Evolutionary conservation across 1,140 invertebrate genomes (phyloP).

Genomic region (Rhagoletis pomonella): DNA sequence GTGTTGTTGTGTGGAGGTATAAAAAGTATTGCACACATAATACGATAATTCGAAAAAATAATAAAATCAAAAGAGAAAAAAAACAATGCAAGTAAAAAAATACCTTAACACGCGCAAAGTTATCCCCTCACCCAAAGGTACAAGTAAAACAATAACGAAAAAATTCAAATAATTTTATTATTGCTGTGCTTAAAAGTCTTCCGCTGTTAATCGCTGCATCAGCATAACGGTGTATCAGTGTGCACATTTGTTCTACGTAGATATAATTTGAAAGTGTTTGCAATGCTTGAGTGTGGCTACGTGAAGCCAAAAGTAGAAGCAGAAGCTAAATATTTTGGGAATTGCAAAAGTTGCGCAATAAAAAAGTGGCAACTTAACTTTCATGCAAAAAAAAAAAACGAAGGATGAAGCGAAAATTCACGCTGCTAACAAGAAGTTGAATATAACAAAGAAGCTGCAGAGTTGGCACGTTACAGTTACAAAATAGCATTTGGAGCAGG

Average conservation of each 20-base stretch:
- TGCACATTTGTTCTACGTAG: not conserved
- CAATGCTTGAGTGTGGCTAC: constrained; percentile 6
- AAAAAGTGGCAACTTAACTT: constrained; percentile 33
- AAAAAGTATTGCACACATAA: not conserved
- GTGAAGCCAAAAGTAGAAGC: not conserved
- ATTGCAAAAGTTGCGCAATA: constrained; percentile 15
- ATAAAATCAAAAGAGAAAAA: not conserved
- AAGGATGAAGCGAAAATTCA: not conserved
- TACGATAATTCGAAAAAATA: not conserved
- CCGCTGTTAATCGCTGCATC: not conserved
- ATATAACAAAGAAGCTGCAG: too few relatives aligned
- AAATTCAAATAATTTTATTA: constrained; percentile 4
- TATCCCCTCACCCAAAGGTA: not conserved
- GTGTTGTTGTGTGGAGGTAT: not conserved
- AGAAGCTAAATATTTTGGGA: constrained; percentile 19
- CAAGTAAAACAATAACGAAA: constrained; percentile 41
- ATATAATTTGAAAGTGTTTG: not conserved
- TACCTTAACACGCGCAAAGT: not conserved
- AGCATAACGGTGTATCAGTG: not conserved
- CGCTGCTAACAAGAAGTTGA: too few relatives aligned
- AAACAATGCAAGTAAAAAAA: not conserved
- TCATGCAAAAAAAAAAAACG: not conserved
- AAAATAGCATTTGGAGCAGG: not conserved
- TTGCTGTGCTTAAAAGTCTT: constrained; percentile 28
- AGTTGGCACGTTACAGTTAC: not conserved